These are phyloP conservation scores for Morus bassanus DNA, from an alignment of 2,797 vertebrate genomes.

Conservation along the genomic window DNA sequence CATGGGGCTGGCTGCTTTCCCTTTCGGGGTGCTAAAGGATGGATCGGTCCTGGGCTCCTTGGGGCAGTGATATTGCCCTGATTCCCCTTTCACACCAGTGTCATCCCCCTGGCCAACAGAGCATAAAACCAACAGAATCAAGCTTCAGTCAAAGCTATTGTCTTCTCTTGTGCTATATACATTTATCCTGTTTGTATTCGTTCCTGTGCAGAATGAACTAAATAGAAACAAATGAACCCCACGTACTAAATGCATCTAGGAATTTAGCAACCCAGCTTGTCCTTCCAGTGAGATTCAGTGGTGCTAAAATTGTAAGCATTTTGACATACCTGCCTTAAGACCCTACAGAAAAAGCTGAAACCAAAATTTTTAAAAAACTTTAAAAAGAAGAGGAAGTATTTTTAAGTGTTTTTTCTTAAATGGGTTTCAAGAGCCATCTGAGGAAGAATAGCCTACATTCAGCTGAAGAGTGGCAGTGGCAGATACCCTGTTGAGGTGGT, in stretches of 20 bases:
- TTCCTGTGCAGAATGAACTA: not conserved
- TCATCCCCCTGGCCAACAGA: not conserved
- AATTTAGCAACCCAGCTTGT: not conserved
- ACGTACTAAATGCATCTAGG: not conserved
- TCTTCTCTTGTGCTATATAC: not conserved
- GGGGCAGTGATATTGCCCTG: not conserved
- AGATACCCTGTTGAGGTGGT: not conserved
- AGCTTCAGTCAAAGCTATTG: not conserved
- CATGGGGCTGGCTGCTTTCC: not conserved
- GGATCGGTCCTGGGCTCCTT: not conserved
- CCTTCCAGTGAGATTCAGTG: not conserved
- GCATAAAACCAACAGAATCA: not conserved
- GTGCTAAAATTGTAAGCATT: not conserved
- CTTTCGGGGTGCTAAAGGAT: not conserved
- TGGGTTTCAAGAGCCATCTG: not conserved
- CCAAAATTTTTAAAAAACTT: not conserved
- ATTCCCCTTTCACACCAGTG: not conserved
- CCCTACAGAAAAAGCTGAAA: not conserved
- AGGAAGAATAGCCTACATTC: not conserved
- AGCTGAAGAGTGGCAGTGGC: not conserved
- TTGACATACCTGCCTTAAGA: not conserved
- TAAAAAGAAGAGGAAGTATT: not conserved
- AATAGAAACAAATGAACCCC: not conserved
- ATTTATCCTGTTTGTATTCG: not conserved
- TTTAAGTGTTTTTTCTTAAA: not conserved